These are phyloP conservation scores for Phania funesta DNA, from an alignment of 2,888 invertebrate species.

Conservation along the genomic window DNA sequence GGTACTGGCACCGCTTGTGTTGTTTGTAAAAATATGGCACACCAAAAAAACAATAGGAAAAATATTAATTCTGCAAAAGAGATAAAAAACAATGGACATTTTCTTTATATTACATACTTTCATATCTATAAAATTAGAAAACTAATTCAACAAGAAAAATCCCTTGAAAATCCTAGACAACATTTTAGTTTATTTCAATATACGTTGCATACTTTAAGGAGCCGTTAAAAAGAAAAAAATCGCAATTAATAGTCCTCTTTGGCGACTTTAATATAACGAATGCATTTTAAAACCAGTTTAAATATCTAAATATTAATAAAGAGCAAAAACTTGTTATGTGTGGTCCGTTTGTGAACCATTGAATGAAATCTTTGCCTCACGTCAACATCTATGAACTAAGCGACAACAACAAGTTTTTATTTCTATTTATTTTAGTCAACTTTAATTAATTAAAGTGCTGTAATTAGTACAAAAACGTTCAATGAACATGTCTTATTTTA, in stretches of 20 bases:
- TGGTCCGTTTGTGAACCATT: conserved; percentile 41
- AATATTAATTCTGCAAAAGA: conserved; percentile 64
- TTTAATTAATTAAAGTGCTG: conserved; percentile 45
- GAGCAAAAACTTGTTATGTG: conserved; percentile 40
- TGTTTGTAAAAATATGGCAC: conserved; percentile 67
- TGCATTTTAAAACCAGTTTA: too few relatives aligned
- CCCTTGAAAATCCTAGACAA: not conserved
- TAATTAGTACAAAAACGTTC: conserved; percentile 64
- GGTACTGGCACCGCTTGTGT: conserved; percentile 64
- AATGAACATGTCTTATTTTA: conserved; percentile 60
- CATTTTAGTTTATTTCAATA: too few relatives aligned
- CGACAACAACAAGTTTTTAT: conserved; percentile 12
- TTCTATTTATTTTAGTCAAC: conserved; percentile 12
- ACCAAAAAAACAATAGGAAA: conserved; percentile 67
- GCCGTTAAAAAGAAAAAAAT: not conserved
- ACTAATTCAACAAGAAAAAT: not conserved
- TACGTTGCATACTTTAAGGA: conserved; percentile 1
- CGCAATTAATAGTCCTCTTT: too few relatives aligned
- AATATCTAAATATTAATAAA: too few relatives aligned
- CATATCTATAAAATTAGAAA: not conserved
- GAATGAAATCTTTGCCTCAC: conserved; percentile 46
- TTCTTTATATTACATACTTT: too few relatives aligned
- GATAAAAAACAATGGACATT: conserved; percentile 3
- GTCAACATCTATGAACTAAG: conserved; percentile 36
- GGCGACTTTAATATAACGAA: too few relatives aligned